A percentile compares a stretch with the other conserved stretches of the same genome.
These are phyloP conservation scores for Listronotus oregonensis DNA, from an alignment of 1,140 invertebrate species.

Conservation along the genomic window DNA sequence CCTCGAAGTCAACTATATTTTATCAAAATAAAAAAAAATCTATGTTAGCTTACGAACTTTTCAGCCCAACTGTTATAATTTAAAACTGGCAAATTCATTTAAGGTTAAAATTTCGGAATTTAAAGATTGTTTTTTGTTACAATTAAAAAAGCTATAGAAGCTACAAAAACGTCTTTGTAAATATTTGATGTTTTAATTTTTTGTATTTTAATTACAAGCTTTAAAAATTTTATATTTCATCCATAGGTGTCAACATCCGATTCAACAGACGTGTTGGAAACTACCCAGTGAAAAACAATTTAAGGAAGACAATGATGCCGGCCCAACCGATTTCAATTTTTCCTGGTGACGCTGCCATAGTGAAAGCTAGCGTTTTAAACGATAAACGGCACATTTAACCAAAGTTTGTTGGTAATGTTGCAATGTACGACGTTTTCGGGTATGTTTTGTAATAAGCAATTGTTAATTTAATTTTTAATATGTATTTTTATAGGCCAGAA, in stretches of 20 bases:
- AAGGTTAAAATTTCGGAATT: too few relatives aligned
- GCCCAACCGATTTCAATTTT: constrained; percentile 58
- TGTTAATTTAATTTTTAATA: constrained; percentile 8
- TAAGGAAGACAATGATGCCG: constrained; percentile 56
- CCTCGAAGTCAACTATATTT: too few relatives aligned
- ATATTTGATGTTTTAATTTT: too few relatives aligned
- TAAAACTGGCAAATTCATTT: too few relatives aligned
- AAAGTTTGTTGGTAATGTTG: constrained; percentile 96
- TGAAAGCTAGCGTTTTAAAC: constrained; percentile 77
- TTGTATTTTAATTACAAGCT: too few relatives aligned
- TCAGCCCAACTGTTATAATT: too few relatives aligned
- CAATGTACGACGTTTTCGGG: constrained; percentile 97
- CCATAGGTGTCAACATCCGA: constrained; percentile 75
- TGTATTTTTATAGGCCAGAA: constrained; percentile 68
- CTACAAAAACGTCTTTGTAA: too few relatives aligned
- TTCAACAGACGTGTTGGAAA: constrained; percentile 70
- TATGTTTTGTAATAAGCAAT: constrained; percentile 45
- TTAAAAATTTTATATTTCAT: too few relatives aligned
- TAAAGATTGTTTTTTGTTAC: too few relatives aligned
- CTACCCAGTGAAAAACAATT: constrained; percentile 61
- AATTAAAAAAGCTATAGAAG: too few relatives aligned
- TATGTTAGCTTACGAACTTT: too few relatives aligned
- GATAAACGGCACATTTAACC: constrained; percentile 96
- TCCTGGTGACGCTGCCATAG: constrained; percentile 50
- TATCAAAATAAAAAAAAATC: too few relatives aligned